Evolutionary conservation across 2,888 invertebrate species (phyloP).

Genomic region (Pantelozetes paolii): DNA sequence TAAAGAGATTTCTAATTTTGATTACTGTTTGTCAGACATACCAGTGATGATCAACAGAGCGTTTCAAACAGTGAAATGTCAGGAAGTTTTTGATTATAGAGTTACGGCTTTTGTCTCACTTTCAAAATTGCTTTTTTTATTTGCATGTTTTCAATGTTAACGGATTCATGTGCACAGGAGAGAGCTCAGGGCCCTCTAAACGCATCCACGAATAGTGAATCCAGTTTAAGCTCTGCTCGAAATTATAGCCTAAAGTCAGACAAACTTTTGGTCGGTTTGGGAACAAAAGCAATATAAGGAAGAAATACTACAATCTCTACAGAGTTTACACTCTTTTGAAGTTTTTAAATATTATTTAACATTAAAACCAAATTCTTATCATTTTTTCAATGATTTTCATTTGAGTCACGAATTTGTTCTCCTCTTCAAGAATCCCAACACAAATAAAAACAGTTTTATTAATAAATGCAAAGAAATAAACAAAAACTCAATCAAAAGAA

Average conservation of each 20-base stretch:
- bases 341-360: not conserved
- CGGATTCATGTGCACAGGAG: not conserved
- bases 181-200: slow-evolving; percentile 12
- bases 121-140: slow-evolving; percentile 1
- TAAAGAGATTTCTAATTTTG: not conserved
- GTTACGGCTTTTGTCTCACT: slow-evolving; percentile 23
- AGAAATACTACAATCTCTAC: no score
- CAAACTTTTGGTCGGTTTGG: slow-evolving; percentile 15
- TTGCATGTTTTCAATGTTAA: slow-evolving; percentile 21
- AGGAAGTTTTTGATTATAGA: slow-evolving; percentile 25
- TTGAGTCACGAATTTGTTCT: not conserved
- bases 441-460: not conserved
- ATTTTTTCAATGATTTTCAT: not conserved
- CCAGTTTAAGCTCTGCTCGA: slow-evolving; percentile 12
- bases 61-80: slow-evolving; percentile 5
- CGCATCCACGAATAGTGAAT: slow-evolving; percentile 4
- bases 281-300: not conserved
- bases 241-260: slow-evolving; percentile 33
- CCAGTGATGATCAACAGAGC: slow-evolving; percentile 21
- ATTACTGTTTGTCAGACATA: not conserved
- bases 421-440: not conserved
- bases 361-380: no score
- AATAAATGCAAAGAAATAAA: no score
- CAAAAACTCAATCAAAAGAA: no score
- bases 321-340: no score